These are phyloP conservation scores for Leptatherina wallacei DNA, from an alignment of 2,797 vertebrate genomes.

Conservation along the genomic window DNA sequence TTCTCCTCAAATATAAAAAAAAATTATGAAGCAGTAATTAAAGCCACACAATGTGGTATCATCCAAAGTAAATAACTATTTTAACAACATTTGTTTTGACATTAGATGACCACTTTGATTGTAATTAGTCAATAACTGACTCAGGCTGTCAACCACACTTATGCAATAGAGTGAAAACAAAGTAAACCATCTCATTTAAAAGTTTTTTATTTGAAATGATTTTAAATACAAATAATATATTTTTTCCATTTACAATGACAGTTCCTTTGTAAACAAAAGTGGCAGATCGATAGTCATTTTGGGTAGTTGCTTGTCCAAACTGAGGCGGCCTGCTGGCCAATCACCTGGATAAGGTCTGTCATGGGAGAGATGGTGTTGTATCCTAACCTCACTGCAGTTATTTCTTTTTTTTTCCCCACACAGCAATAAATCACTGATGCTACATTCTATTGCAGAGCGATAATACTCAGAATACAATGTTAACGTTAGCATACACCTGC, in stretches of 20 bases:
- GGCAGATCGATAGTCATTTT: conserved; percentile 82
- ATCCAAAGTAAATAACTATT: too few species aligned
- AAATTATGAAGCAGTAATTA: too few species aligned
- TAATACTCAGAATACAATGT: conserved; percentile 72
- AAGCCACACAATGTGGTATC: too few species aligned
- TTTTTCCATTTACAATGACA: conserved; percentile 91
- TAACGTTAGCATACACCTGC: conserved; percentile 58
- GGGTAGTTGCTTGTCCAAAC: conserved; percentile 69
- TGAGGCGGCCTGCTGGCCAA: conserved; percentile 36
- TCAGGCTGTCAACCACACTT: neutral
- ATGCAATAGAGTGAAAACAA: neutral
- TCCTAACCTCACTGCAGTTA: conserved; percentile 73
- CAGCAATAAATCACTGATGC: conserved; percentile 76
- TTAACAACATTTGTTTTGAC: too few species aligned
- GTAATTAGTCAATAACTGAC: too few species aligned
- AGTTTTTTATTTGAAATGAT: conserved; percentile 95
- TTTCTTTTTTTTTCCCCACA: conserved; percentile 52
- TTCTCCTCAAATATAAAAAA: too few species aligned
- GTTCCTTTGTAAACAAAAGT: conserved; percentile 92
- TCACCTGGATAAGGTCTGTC: conserved; percentile 45
- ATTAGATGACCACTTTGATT: too few species aligned
- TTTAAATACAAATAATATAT: conserved; percentile 94
- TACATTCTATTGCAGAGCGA: conserved; percentile 82
- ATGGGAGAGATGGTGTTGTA: conserved; percentile 59
- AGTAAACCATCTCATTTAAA: conserved; percentile 76